Base-by-base conservation (phyloP, 1,140 invertebrate species). In the Drosophila biarmipes region DNA sequence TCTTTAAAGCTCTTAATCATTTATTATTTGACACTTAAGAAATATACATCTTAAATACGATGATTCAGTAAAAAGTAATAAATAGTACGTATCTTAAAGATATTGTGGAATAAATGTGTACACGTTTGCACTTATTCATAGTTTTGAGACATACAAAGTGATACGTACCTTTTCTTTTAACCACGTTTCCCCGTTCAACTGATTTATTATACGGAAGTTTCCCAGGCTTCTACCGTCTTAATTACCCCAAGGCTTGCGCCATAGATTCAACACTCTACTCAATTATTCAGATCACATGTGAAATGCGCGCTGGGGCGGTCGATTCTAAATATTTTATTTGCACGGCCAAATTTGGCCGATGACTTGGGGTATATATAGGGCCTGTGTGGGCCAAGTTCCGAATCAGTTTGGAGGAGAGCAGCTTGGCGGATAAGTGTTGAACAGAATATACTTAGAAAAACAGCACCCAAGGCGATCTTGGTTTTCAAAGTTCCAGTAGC, bases 201-300 rank as follows among this genome's bases (percentile, higher is more conserved):
- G 48, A 54, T 43, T 54, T 67, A 38, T 55, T 29, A 66, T 37
- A 34, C 34, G 66, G 31, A 69, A 54, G 61, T 27, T 46, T 21
- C 2, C 4, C 12, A 12, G 27, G 27, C n/a, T 7, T 8, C 17
- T 53, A 66, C 45, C 11, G 14, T 67, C 19, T 55, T 66, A 59
- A 59, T 73, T 54, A 35, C 48, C 29, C 4, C 67, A 12, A 24
- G 24, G 45, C 53, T 54, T 35, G 62, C 40, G 63, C 27, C 62
- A 15, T 58, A 45, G 31, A 46, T 19, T 21, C 14, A 3, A 10
- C 2, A 10, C 12, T 12, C 11, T 12, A 4, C 21, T 73, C 31
- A 73, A 73, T 73, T 73, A 73, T 73, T 73, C 71, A 73, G 21
- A 29, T 73, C 68, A 73, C 68, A 56, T 73, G 71, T 73, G 71